Evolutionary conservation across 2,113 vertebrate genomes (phyloP).

Genomic region (human): GRCh38 chr3:135741501-135742000

Average conservation of each 20-base stretch:
- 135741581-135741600: neutral
- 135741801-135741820: neutral
- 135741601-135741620: neutral
- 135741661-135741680: neutral
- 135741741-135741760: neutral
- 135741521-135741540: neutral
- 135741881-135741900: neutral
- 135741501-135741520: neutral
- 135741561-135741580: neutral
- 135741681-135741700: neutral
- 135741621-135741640: neutral
- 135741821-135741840: neutral
- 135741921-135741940: neutral
- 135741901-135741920: too few relatives aligned
- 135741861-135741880: neutral
- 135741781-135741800: neutral
- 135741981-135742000: too few relatives aligned
- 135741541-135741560: neutral
- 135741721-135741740: neutral
- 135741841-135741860: neutral
- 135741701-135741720: neutral
- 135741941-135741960: too few relatives aligned
- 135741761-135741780: neutral
- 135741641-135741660: neutral
- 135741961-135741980: too few relatives aligned